Percentiles rank a stretch among this genome's conserved stretches.
Conservation (phyloP, 2,797 vertebrate species). For the Naso thynnoides region DNA sequence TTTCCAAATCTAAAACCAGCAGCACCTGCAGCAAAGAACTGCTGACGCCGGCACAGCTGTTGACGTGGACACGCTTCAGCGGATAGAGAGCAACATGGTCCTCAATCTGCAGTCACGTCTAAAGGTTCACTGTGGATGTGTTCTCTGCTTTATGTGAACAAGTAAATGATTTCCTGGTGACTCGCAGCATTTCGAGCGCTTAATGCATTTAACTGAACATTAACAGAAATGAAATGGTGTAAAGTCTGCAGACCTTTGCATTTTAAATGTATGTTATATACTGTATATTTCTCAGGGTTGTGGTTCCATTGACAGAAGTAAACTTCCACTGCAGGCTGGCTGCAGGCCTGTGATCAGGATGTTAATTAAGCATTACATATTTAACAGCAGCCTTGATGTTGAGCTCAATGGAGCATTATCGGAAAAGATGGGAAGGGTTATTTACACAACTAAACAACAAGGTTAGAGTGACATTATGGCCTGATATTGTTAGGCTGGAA, state of each 20-base stretch:
- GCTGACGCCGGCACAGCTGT: constrained; percentile 57
- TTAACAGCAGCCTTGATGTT: constrained; percentile 59
- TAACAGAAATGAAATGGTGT: not conserved
- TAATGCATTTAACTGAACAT: constrained; percentile 36
- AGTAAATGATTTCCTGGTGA: constrained; percentile 23
- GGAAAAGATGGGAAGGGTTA: constrained; percentile 51
- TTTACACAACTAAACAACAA: constrained; percentile 56
- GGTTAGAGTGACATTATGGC: constrained; percentile 47
- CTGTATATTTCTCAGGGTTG: constrained; percentile 13
- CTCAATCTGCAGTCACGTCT: constrained; percentile 47
- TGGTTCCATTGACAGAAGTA: constrained; percentile 6
- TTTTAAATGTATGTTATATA: not conserved
- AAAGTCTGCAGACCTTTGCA: not conserved
- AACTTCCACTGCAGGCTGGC: constrained; percentile 24
- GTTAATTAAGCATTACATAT: constrained; percentile 66
- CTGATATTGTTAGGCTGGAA: constrained; percentile 23
- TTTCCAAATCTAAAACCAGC: constrained; percentile 47
- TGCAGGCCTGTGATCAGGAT: constrained; percentile 57
- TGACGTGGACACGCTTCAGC: constrained; percentile 34
- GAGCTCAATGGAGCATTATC: constrained; percentile 39
- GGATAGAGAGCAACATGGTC: constrained; percentile 16
- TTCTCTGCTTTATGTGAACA: constrained; percentile 27
- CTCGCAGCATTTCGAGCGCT: not conserved
- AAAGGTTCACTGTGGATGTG: constrained; percentile 27
- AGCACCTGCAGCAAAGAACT: constrained; percentile 50